These are phyloP conservation scores for Drosophila tropicalis DNA, from an alignment of 1,140 invertebrate genomes.

Conservation along the genomic window DNA sequence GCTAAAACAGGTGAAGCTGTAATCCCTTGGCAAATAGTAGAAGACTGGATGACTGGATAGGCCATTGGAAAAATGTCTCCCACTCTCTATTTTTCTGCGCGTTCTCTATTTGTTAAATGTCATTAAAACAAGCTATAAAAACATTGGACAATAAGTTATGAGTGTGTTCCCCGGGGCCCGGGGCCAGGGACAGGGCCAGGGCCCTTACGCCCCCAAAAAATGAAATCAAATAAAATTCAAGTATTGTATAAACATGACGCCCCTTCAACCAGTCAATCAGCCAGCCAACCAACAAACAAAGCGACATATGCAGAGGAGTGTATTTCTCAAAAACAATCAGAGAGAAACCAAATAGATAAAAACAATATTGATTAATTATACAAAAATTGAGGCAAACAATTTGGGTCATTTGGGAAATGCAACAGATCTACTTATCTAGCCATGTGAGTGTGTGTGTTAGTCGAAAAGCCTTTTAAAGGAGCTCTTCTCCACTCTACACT, in stretches of 20 bases:
- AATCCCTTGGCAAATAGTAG: too few species aligned
- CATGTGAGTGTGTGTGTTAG: background rate
- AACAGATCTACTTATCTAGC: constrained; percentile 8
- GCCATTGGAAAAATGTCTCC: background rate
- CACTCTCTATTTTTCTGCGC: background rate
- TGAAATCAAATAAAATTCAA: constrained; percentile 12
- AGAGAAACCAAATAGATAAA: constrained; percentile 39
- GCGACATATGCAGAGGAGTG: constrained; percentile 7
- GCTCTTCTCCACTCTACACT: background rate
- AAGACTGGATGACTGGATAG: too few species aligned
- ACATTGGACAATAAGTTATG: constrained; percentile 4
- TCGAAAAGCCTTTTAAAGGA: too few species aligned
- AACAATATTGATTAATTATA: constrained; percentile 72
- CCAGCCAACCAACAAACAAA: constrained; percentile 45
- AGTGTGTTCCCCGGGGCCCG: background rate
- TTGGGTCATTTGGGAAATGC: constrained; percentile 41
- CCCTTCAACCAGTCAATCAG: constrained; percentile 14
- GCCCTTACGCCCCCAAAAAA: constrained; percentile 48
- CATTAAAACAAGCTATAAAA: background rate
- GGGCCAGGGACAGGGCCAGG: too few species aligned
- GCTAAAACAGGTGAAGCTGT: too few species aligned
- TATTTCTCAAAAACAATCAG: constrained; percentile 29
- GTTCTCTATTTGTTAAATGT: constrained; percentile 2
- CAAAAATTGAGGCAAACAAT: constrained; percentile 45
- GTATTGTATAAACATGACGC: constrained; percentile 12